Conservation (phyloP, 2,888 invertebrate species). For the Dascillus cervinus region DNA sequence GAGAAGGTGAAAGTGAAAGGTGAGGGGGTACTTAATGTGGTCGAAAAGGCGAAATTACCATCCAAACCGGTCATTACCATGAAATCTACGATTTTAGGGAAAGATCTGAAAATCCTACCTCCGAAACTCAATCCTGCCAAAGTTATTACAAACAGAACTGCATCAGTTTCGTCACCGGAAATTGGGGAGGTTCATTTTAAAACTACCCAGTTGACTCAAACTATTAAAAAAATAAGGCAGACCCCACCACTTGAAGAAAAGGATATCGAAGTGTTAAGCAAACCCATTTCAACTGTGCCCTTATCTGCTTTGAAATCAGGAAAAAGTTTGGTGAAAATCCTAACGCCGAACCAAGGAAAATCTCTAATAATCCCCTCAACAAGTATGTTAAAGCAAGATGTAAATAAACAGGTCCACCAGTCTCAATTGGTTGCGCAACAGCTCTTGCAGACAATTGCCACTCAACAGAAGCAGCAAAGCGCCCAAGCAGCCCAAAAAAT, state of each 20-base stretch:
- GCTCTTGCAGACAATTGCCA: constrained; percentile 31
- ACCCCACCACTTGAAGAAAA: constrained; percentile 18
- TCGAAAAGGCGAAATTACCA: background rate
- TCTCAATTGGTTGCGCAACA: constrained; percentile 33
- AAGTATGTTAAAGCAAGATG: constrained; percentile 31
- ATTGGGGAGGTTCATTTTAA: background rate
- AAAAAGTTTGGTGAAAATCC: constrained; percentile 39
- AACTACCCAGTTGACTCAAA: background rate
- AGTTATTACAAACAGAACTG: background rate
- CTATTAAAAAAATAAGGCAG: constrained; percentile 4
- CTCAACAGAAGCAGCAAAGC: constrained; percentile 32
- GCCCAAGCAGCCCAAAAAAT: constrained; percentile 12
- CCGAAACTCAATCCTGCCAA: background rate
- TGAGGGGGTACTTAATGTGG: background rate
- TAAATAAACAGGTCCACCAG: constrained; percentile 29
- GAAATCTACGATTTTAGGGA: background rate
- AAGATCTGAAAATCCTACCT: background rate
- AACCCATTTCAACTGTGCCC: constrained; percentile 25
- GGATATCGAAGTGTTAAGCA: constrained; percentile 37
- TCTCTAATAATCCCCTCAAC: constrained; percentile 44
- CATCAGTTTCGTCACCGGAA: background rate
- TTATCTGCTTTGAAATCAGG: too few relatives aligned
- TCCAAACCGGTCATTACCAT: background rate
- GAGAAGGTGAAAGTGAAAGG: constrained; percentile 39
- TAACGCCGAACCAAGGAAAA: constrained; percentile 38